phyloP scores from a whole-genome alignment of 2,113 vertebrate species.

The Prionailurus bengalensis region DNA sequence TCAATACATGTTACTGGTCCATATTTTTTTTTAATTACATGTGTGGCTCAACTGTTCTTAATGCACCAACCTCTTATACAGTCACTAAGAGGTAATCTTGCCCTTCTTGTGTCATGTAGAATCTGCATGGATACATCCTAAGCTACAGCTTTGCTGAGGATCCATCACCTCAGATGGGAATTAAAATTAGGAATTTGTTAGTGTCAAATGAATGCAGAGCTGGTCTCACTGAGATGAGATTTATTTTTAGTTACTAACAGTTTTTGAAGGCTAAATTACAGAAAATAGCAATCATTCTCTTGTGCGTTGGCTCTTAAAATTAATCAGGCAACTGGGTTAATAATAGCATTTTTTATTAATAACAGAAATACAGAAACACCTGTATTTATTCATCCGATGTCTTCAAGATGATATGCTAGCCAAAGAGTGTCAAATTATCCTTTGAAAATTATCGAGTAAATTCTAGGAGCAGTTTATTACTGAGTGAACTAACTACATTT shows the following conservation, averaged over 20 bases:
- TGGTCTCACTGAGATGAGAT: slow-evolving; percentile 3
- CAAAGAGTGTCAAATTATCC: slow-evolving; percentile 56
- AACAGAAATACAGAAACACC: slow-evolving; percentile 66
- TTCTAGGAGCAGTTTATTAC: slow-evolving; percentile 50
- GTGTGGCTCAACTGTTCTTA: slow-evolving; percentile 3
- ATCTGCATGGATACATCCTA: not conserved
- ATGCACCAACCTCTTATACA: not conserved
- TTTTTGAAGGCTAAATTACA: slow-evolving; percentile 77
- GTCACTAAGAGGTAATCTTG: not conserved
- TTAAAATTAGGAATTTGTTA: slow-evolving; percentile 25
- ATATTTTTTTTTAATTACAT: not conserved
- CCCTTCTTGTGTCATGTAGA: not conserved
- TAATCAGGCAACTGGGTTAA: slow-evolving; percentile 73
- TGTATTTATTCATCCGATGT: slow-evolving; percentile 75
- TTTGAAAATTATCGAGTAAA: slow-evolving; percentile 61
- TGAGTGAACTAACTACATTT: slow-evolving; percentile 36
- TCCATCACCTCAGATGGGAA: not conserved
- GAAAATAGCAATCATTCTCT: slow-evolving; percentile 79
- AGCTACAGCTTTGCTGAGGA: not conserved
- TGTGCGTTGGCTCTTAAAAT: slow-evolving; percentile 67
- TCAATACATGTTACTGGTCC: not conserved
- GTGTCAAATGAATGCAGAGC: slow-evolving; percentile 54
- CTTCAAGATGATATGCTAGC: slow-evolving; percentile 63
- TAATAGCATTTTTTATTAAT: slow-evolving; percentile 78
- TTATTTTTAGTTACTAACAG: slow-evolving; percentile 78